A percentile compares a stretch with the other conserved stretches of the same genome.
These are phyloP conservation scores for Acrossocheilus wenchowensis DNA, from an alignment of 2,797 vertebrate species.

Conservation along the genomic window DNA sequence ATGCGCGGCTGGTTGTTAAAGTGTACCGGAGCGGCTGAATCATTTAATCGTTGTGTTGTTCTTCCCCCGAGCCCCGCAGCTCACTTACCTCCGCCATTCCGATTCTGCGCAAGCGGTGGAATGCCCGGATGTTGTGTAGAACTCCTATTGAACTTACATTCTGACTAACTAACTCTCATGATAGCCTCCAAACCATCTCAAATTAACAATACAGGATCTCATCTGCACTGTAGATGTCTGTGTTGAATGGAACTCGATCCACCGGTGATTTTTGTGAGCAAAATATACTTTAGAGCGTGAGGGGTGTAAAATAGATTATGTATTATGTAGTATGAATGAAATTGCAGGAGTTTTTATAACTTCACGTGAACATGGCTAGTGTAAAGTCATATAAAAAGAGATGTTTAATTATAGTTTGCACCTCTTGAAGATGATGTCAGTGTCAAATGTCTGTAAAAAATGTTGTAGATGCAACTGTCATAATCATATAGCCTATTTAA, in stretches of 20 bases:
- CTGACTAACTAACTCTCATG: constrained; percentile 46
- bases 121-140: constrained; percentile 84
- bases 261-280: too few relatives aligned
- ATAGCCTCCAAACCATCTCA: neutral
- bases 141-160: constrained; percentile 58
- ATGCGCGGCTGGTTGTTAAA: constrained; percentile 47
- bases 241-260: neutral
- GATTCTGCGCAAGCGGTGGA: constrained; percentile 80
- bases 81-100: constrained; percentile 88
- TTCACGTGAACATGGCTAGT: neutral
- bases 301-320: neutral
- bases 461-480: neutral
- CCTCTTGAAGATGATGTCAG: neutral
- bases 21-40: constrained; percentile 57
- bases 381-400: neutral
- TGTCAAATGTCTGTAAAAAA: neutral
- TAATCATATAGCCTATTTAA: neutral
- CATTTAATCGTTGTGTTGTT: constrained; percentile 71
- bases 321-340: neutral
- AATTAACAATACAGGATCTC: neutral
- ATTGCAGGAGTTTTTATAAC: neutral
- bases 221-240: neutral
- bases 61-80: constrained; percentile 68
- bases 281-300: neutral
- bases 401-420: neutral